phyloP scores from a whole-genome alignment of 35 echinoderm and acorn worm genomes.

The Holothuria glaberrima region DNA sequence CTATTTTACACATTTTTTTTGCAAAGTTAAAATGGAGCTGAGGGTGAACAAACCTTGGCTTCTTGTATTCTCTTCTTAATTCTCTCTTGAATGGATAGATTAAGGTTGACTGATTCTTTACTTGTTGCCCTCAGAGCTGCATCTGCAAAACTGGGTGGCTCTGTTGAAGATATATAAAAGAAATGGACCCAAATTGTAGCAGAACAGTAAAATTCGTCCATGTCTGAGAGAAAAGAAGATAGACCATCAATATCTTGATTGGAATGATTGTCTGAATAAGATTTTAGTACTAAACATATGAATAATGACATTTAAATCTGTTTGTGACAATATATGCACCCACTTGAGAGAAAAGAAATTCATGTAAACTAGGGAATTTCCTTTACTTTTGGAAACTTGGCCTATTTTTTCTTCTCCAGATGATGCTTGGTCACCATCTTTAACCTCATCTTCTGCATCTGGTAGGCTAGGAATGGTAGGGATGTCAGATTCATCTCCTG shows the following conservation, averaged over 20 bases:
- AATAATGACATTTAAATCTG: no score
- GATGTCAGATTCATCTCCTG: slow-evolving; percentile 51
- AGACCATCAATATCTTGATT: no score
- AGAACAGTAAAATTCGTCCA: no score
- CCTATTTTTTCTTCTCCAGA: slow-evolving; percentile 4
- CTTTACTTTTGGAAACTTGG: background rate
- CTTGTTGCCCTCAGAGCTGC: slow-evolving; percentile 77
- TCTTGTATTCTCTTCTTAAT: slow-evolving; percentile 87
- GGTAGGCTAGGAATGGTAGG: slow-evolving; percentile 43
- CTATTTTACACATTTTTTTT: background rate
- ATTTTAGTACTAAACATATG: no score
- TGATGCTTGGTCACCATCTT: background rate
- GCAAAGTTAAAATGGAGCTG: background rate
- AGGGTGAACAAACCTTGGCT: slow-evolving; percentile 68
- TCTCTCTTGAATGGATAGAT: slow-evolving; percentile 88
- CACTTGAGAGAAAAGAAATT: no score
- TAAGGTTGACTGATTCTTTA: slow-evolving; percentile 63
- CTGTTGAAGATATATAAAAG: slow-evolving; percentile 31
- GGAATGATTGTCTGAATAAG: no score
- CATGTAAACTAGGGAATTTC: no score
- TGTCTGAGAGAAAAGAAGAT: no score
- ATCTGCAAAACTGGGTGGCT: slow-evolving; percentile 76
- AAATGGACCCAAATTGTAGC: background rate
- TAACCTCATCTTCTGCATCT: slow-evolving; percentile 23
- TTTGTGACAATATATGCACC: no score